A percentile compares a stretch with the other conserved stretches of the same genome.
These are phyloP conservation scores for Xenops minutus DNA, from an alignment of 2,797 vertebrate genomes.

Conservation along the genomic window DNA sequence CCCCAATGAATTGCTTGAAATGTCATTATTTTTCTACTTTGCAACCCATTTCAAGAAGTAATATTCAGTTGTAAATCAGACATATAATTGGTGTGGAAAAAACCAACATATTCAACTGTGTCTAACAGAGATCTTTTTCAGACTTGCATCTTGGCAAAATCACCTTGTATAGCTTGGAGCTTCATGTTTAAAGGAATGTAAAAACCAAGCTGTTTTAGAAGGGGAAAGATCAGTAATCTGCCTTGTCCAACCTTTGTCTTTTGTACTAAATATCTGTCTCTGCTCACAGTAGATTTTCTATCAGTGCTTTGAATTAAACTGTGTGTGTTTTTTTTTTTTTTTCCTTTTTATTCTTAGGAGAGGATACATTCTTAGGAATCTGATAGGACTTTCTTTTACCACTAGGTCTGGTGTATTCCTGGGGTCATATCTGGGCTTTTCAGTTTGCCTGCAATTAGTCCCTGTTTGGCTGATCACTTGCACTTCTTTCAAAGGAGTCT, in stretches of 20 bases:
- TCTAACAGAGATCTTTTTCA: neutral
- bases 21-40: neutral
- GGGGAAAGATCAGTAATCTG: neutral
- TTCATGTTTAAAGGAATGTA: neutral
- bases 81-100: neutral
- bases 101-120: neutral
- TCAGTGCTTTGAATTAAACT: neutral
- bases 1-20: too few relatives aligned
- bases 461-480: neutral
- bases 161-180: neutral
- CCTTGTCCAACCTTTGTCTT: neutral
- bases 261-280: neutral
- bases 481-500: neutral
- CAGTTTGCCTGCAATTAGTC: neutral
- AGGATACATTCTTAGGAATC: neutral
- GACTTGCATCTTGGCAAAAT: neutral
- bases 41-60: neutral
- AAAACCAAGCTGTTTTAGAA: neutral
- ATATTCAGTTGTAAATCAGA: slow-evolving; percentile 3
- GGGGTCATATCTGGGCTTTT: neutral
- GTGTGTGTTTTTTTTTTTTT: neutral
- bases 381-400: neutral
- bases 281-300: neutral
- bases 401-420: neutral
- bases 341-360: neutral